Evolutionary conservation across 2,113 vertebrate genomes (phyloP).

Genomic region (Datnioides undecimradiatus): DNA sequence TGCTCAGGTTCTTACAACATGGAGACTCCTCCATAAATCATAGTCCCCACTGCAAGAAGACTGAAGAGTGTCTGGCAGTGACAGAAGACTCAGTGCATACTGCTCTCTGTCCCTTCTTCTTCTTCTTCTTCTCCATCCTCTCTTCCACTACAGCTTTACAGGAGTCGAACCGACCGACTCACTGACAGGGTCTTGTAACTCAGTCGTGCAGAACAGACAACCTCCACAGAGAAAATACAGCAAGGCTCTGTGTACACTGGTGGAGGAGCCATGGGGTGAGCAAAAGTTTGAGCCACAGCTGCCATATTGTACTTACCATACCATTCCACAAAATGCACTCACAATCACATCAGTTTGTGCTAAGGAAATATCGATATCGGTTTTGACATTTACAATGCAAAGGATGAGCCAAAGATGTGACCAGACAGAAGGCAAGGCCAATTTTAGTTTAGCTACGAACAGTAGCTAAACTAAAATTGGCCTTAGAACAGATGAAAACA

Average conservation of each 20-base stretch:
- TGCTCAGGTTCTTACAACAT: slow-evolving; percentile 77
- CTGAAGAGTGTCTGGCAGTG: slow-evolving; percentile 67
- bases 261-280: slow-evolving; percentile 12
- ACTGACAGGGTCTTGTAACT: slow-evolving; percentile 66
- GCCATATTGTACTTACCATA: background rate
- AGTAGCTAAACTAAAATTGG: background rate
- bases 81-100: slow-evolving; percentile 60
- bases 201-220: slow-evolving; percentile 41
- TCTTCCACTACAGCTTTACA: slow-evolving; percentile 52
- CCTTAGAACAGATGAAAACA: background rate
- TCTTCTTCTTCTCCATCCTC: slow-evolving; percentile 37
- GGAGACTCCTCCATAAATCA: slow-evolving; percentile 80
- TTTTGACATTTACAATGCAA: background rate
- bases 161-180: slow-evolving; percentile 59
- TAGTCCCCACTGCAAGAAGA: slow-evolving; percentile 66
- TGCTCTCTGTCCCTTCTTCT: slow-evolving; percentile 44
- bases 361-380: background rate
- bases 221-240: slow-evolving; percentile 35
- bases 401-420: background rate
- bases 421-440: background rate
- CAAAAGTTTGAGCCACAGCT: slow-evolving; percentile 11
- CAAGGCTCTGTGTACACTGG: slow-evolving; percentile 16
- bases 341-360: background rate
- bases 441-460: background rate
- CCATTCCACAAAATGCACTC: background rate